Conservation (phyloP, 1,140 invertebrate species). For the Sipha flava region DNA sequence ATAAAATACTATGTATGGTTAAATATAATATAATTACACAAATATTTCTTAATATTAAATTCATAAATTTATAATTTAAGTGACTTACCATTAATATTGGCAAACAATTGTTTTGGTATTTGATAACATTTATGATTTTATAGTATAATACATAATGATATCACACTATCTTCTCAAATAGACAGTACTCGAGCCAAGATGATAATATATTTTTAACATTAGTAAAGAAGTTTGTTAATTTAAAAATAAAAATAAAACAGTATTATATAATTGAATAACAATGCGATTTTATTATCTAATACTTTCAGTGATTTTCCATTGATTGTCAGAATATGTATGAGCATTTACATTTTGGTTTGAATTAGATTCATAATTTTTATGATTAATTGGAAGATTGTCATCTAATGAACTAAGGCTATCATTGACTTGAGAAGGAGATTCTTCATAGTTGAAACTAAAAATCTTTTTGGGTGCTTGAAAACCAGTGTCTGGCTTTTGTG, state of each 20-base stretch:
- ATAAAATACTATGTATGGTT: background rate
- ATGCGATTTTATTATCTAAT: background rate
- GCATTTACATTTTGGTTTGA: background rate
- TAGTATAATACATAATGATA: background rate
- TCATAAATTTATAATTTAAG: background rate
- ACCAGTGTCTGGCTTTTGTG: conserved; percentile 11
- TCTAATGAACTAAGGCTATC: background rate
- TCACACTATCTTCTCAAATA: background rate
- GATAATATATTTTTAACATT: background rate
- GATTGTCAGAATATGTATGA: conserved; percentile 5
- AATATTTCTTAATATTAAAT: background rate
- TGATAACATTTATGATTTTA: background rate
- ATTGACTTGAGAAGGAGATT: conserved; percentile 4
- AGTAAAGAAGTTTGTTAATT: too few relatives aligned
- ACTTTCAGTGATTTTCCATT: conserved; percentile 21
- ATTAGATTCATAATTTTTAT: conserved; percentile 7
- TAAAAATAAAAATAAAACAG: background rate
- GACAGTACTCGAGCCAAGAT: background rate
- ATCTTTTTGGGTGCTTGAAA: conserved; percentile 36
- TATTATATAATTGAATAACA: background rate
- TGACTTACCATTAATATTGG: background rate
- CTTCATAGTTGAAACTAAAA: conserved; percentile 34
- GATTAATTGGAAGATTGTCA: conserved; percentile 11
- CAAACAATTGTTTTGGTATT: background rate
- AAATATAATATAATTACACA: background rate